These are phyloP conservation scores for Alauda arvensis DNA, from an alignment of 2,797 vertebrate genomes.

Conservation along the genomic window DNA sequence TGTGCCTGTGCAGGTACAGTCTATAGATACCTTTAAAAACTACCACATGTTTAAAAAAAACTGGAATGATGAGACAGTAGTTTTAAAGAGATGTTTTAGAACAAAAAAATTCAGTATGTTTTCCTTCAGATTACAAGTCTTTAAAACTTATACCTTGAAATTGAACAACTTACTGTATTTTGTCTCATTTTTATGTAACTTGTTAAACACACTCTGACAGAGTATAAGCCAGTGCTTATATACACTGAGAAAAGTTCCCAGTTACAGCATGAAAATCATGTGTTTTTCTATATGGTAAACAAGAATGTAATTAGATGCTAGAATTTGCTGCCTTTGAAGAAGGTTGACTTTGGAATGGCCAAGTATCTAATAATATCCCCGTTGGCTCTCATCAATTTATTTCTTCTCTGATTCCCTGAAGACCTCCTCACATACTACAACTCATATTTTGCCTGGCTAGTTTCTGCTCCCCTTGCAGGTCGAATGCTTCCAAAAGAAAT, in stretches of 20 bases:
- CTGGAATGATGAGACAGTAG: neutral
- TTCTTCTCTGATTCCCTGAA: neutral
- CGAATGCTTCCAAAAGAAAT: neutral
- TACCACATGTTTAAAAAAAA: neutral
- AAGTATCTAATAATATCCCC: neutral
- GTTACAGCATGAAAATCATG: neutral
- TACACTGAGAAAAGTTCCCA: neutral
- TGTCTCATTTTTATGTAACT: neutral
- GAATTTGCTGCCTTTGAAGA: neutral
- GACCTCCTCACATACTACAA: neutral
- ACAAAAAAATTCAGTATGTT: neutral
- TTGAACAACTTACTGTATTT: neutral
- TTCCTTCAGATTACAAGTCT: neutral
- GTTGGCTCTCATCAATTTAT: neutral
- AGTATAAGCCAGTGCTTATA: neutral
- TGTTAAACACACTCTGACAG: neutral
- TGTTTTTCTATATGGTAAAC: neutral
- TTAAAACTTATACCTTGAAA: neutral
- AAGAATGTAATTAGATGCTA: neutral
- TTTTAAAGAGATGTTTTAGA: neutral
- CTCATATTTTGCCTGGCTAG: neutral
- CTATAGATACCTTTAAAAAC: neutral
- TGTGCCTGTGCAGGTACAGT: constrained; percentile 38
- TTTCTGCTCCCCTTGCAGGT: constrained; percentile 3
- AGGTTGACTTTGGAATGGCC: neutral